Conservation (phyloP, 1,140 invertebrate genomes). For the Holcopasites calliopsidis region DNA sequence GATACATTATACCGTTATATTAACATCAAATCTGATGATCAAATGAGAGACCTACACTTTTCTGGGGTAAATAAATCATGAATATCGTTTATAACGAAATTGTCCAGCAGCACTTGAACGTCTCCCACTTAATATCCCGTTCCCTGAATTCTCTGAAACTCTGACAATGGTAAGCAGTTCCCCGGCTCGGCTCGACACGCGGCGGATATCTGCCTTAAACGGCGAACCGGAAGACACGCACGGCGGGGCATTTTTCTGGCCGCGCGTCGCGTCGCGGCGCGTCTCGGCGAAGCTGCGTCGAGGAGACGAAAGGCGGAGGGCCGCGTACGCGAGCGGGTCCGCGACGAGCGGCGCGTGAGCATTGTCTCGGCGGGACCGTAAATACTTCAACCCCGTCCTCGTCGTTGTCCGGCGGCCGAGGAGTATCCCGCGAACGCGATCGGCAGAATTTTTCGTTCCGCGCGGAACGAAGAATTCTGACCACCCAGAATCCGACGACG, state of each 20-base stretch:
- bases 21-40: no score
- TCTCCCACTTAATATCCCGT: no score
- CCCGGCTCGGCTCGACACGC: neutral
- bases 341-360: constrained; percentile 58
- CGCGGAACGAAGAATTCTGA: constrained; percentile 52
- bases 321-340: neutral
- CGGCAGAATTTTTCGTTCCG: constrained; percentile 46
- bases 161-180: neutral
- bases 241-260: constrained; percentile 20
- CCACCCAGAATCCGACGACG: constrained; percentile 54
- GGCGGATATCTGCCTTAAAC: constrained; percentile 43
- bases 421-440: constrained; percentile 43
- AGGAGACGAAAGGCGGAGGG: constrained; percentile 36
- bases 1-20: no score
- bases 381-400: constrained; percentile 68
- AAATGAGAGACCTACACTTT: no score
- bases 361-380: constrained; percentile 72
- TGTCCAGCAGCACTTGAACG: no score
- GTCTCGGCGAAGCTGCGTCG: constrained; percentile 23
- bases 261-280: constrained; percentile 38
- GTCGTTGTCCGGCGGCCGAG: constrained; percentile 49
- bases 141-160: neutral
- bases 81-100: no score
- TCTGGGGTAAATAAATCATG: no score
- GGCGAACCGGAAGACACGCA: constrained; percentile 28